These are phyloP conservation scores for Chiloscyllium punctatum DNA, from an alignment of 2,797 vertebrate species.

Conservation along the genomic window DNA sequence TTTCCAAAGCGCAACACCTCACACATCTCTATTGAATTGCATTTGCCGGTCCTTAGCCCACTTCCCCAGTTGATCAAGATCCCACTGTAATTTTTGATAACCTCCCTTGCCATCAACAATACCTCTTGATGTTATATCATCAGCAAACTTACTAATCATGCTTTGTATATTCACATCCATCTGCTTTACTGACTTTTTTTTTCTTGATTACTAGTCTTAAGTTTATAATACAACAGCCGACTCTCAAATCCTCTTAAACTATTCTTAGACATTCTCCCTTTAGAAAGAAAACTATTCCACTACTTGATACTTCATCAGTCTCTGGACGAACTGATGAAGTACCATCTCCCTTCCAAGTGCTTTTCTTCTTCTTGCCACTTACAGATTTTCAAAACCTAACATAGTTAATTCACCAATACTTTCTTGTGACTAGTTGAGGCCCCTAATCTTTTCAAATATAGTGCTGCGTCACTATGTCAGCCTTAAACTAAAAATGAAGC, in stretches of 20 bases:
- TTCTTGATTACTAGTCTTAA: neutral
- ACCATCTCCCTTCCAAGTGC: neutral
- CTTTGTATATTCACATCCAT: no score
- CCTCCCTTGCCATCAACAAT: no score
- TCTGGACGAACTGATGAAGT: neutral
- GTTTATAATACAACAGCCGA: neutral
- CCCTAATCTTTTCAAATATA: neutral
- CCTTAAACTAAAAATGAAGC: neutral
- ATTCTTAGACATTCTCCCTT: neutral
- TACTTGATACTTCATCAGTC: neutral
- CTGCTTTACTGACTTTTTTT: no score
- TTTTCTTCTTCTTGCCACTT: neutral
- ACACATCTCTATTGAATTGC: no score
- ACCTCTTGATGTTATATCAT: no score
- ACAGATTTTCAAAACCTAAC: neutral
- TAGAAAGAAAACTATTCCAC: neutral
- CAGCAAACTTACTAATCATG: no score
- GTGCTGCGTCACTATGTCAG: neutral
- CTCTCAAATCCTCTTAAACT: neutral
- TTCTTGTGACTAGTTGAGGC: neutral
- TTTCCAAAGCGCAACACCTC: no score
- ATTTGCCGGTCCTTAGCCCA: no score
- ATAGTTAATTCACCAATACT: neutral
- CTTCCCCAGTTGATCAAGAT: no score
- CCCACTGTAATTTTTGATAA: no score